Evolutionary conservation across 1,140 invertebrate genomes (phyloP), one percentile per base, ranked within the genome.

Genomic region (Agrilus planipennis): DNA sequence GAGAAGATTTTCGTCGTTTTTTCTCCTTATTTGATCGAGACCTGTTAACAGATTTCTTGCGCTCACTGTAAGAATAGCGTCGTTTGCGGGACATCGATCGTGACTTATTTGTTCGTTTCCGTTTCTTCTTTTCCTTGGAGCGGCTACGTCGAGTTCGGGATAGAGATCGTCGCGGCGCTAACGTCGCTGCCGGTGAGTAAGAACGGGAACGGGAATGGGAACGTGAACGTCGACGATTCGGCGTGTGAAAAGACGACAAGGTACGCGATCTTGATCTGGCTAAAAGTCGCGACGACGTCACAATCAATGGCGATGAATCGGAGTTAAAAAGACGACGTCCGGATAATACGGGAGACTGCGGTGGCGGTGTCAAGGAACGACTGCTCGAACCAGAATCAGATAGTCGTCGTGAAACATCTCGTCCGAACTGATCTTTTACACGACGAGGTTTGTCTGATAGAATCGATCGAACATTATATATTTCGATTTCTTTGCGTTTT

Each of bases 381-480:
- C 61, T 39, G 1, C 59, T 54, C 2, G 65, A 54, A 22, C 46
- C 41, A 2, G 54, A 50, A 38, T 45, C 36, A 10, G 54, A 54
- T 34, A 44, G 55, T 44, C 46, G 55, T 34, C 34, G 51, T 37
- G 39, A 40, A 12, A 37, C 70, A 59, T 87, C 84, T n/a, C 83
- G 65, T 0, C 84, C 84, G 63, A 85, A 88, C 20, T 80, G 75
- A 58, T 88, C 84, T 61, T 81, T 84, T 19, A 70, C 62, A n/a
- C 73, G 68, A 34, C 71, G 63, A 0, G 75, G 73, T 43, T 80
- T 81, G 41, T 81, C 77, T 2, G 74, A 70, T 10, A 89, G 78
- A 21, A 88, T 65, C 43, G 79, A 77, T 14, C 85, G 67, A 0
- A 89, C 84, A 64, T 88, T 79, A 53, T 89, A 88, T 10, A 84